Conservation (phyloP, 2,113 vertebrate genomes). For the Melanerpes formicivorus region DNA sequence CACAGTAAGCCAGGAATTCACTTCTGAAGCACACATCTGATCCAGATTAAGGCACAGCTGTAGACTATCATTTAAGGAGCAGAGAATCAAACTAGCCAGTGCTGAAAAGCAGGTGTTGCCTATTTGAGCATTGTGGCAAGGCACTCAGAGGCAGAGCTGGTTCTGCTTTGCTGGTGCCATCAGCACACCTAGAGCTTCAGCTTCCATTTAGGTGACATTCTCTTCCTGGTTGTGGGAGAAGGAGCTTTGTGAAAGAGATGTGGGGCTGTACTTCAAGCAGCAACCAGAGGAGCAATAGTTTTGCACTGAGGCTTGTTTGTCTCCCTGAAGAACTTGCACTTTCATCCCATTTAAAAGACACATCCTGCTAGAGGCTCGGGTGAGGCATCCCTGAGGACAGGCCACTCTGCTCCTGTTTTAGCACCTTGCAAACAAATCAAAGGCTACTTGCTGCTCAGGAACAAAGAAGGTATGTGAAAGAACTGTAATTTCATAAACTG, state of each 20-base stretch:
- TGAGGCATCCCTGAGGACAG: neutral
- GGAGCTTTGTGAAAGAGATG: neutral
- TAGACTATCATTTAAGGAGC: neutral
- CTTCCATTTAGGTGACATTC: neutral
- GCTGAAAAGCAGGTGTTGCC: neutral
- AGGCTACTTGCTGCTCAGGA: neutral
- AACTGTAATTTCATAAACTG: conserved; percentile 36
- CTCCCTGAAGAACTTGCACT: neutral
- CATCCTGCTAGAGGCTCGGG: neutral
- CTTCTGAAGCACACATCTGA: neutral
- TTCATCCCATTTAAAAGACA: neutral
- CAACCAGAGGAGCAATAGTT: neutral
- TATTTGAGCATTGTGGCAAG: neutral
- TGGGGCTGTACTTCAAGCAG: neutral
- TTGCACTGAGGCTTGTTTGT: neutral
- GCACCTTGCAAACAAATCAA: neutral
- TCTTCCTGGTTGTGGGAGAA: neutral
- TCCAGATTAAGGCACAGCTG: neutral
- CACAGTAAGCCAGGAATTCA: neutral
- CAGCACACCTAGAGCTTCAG: neutral
- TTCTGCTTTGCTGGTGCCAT: neutral
- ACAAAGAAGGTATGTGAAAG: conserved; percentile 34
- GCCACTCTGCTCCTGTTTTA: neutral
- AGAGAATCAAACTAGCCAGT: neutral
- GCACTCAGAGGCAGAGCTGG: neutral